Evolutionary conservation across 2,797 vertebrate species (phyloP), one percentile per base, ranked within the genome.

Genomic region (Neopelma chrysocephalum): DNA sequence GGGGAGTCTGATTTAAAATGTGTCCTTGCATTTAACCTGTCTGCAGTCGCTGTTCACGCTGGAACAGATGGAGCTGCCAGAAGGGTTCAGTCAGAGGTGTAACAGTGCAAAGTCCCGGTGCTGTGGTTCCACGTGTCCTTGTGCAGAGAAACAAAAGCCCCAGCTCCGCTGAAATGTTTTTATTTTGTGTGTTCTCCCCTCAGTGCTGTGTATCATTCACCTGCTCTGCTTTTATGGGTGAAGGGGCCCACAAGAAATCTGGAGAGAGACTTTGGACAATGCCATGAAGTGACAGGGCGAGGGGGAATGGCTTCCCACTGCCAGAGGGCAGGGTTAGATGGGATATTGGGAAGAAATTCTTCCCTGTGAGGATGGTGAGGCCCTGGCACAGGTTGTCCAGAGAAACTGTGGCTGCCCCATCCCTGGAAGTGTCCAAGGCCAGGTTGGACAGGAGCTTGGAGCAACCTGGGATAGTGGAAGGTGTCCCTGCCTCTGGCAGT

Each of bases 41-140:
- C 83, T 50, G 4, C 69, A 13, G 25, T 72, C 6, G 2, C 82
- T 78, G 85, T 93, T 94, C 78, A 27, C 0, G 13, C 54, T 70
- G 68, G 95, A 94, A 45, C 87, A 89, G 89, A 90, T 94, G 93
- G 90, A 93, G 86, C 83, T 92, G 86, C 81, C 96, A 95, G 94
- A 95, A 92, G 75, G 38, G 53, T 93, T 70, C 71, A 62, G 4
- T 40, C 38, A 80, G 65, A 82, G 76, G 45, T 70, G 58, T 56
- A 38, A 82, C 6, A 14, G 80, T 73, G 88, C 82, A 82, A 58
- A 88, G 85, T 45, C 73, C 81, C 2, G 1, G 64, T 23, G 1
- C 26, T 66, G 64, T 43, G 29, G 26, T 91, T 58, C 6, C 20
- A 0, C 3, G 21, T 56, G 68, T 88, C 82, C 85, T 87, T 84